Conservation (phyloP, 2,888 invertebrate species). For the Amphipyra tragopoginis region DNA sequence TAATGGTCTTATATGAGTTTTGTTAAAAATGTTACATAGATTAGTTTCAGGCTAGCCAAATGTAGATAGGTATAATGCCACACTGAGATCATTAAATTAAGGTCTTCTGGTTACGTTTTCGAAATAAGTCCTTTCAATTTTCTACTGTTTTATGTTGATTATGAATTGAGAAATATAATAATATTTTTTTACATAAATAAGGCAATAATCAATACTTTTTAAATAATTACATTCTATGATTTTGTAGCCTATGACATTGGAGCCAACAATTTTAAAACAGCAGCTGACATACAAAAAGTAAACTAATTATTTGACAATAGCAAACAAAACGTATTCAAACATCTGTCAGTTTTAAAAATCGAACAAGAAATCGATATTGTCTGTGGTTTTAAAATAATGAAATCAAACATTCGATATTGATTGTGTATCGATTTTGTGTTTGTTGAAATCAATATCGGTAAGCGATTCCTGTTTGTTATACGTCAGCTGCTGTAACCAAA, state of each 20-base stretch:
- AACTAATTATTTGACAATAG: constrained; percentile 31
- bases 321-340: constrained; percentile 23
- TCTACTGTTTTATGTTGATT: no score
- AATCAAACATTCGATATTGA: constrained; percentile 49
- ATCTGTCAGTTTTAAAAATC: constrained; percentile 33
- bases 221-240: no score
- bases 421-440: constrained; percentile 60
- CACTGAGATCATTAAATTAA: no score
- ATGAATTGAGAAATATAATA: no score
- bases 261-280: not conserved
- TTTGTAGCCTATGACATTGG: not conserved
- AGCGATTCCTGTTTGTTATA: constrained; percentile 28
- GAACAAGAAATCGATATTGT: constrained; percentile 31
- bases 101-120: no score
- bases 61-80: no score
- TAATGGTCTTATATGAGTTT: no score
- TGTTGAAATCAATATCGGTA: constrained; percentile 53
- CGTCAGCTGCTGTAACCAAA: constrained; percentile 43
- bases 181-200: no score
- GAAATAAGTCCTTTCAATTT: no score
- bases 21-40: no score
- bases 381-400: constrained; percentile 36
- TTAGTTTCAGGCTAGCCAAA: no score
- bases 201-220: no score
- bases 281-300: constrained; percentile 42